Evolutionary conservation across 2,888 invertebrate species (phyloP), one percentile per base, ranked within the genome.

Genomic region (Drosophila ezoana): DNA sequence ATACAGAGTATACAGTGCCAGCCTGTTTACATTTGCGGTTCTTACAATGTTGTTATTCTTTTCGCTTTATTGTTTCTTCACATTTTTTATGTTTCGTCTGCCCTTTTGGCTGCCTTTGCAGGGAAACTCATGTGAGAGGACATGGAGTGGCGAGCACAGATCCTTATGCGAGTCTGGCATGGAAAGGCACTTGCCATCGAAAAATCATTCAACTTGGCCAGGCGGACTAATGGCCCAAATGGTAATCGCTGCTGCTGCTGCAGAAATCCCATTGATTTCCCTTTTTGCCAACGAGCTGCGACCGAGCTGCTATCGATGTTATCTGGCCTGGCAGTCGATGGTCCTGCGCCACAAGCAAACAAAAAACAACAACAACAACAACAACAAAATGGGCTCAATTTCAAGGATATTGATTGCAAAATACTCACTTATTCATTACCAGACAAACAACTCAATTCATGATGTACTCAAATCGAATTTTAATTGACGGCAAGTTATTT

Each of bases 191-290:
- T 71, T 61, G 60, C 33, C 64, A 58, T 45, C 48, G 71, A 60
- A 57, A 76, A 69, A 76, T 60, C 72, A 58, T 60, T 70, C 65
- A 54, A 76, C 59, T 60, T 45, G 43, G 44, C 52, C 53, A 37
- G 48, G 40, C 64, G 44, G 23, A 57, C 63, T 75, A 78, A 75
- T 75, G 78, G 67, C 63, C 57, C 75, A 58, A 76, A 64, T 72
- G 67, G 68, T 72, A 75, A 78, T 75, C 72, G 53, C 61, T 61
- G 51, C 49, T 61, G 51, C 49, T 47, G 45, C 49, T 51, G 49
- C 35, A n/a, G 48, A 58, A 64, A 72, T 61, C 41, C 53, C 66
- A 48, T 72, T 37, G 13, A 54, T 33, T 59, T 37, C n/a, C 20
- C 13, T n/a, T 53, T 52, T 47, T 28, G 38, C 47, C 33, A 37